Evolutionary conservation across 2,888 invertebrate species (phyloP).

Genomic region (Melipona bicolor): DNA sequence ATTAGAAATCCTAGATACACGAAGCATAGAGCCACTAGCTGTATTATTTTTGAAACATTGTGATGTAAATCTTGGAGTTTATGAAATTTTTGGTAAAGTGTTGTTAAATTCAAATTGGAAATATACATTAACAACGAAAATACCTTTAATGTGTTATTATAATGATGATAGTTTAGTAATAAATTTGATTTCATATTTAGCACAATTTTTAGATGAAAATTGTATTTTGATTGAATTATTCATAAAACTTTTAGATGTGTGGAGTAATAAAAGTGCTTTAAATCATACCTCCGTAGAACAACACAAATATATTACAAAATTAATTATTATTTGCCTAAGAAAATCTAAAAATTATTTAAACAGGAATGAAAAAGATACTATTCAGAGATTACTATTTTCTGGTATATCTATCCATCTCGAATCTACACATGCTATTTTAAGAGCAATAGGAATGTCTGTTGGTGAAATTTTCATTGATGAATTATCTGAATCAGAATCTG

Average conservation of each 20-base stretch:
- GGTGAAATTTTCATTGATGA: constrained; percentile 88
- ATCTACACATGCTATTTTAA: constrained; percentile 86
- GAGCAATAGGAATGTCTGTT: constrained; percentile 90
- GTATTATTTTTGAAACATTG: constrained; percentile 86
- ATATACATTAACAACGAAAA: constrained; percentile 87
- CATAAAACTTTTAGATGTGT: constrained; percentile 87
- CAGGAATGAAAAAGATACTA: constrained; percentile 75
- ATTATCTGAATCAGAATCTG: constrained; percentile 81
- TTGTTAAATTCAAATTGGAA: constrained; percentile 85
- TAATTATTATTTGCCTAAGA: constrained; percentile 85
- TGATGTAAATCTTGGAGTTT: constrained; percentile 81
- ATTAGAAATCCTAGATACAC: constrained; percentile 86
- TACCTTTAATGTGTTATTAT: constrained; percentile 86
- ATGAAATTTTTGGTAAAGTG: constrained; percentile 85
- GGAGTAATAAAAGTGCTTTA: constrained; percentile 88
- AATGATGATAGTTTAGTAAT: constrained; percentile 85
- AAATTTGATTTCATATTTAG: constrained; percentile 88
- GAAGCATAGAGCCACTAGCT: constrained; percentile 87
- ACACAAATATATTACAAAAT: constrained; percentile 89
- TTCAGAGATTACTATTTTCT: constrained; percentile 86
- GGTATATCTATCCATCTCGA: constrained; percentile 90
- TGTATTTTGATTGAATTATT: constrained; percentile 84
- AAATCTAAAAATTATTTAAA: constrained; percentile 69
- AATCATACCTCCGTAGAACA: constrained; percentile 88
- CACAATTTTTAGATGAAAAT: constrained; percentile 79